phyloP scores from a whole-genome alignment of 1,140 invertebrate species.

The Zaprionus nigranus region DNA sequence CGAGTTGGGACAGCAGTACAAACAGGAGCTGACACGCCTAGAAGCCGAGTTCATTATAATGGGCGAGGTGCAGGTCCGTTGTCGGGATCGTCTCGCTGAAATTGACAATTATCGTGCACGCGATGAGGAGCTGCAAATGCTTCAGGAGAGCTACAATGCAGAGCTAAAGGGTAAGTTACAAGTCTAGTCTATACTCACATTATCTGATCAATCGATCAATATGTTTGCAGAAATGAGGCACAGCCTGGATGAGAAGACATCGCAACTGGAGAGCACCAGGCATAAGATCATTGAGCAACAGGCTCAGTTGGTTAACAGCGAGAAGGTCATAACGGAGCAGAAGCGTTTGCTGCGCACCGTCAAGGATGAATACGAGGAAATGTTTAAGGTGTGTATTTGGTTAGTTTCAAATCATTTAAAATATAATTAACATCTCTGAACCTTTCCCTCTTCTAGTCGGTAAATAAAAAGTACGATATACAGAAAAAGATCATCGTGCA shows the following conservation, averaged over 20 bases:
- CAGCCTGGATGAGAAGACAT: constrained; percentile 82
- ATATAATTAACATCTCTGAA: background rate
- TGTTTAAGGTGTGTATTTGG: constrained; percentile 84
- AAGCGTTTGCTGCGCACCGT: constrained; percentile 85
- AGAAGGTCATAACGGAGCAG: constrained; percentile 85
- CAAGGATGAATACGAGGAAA: constrained; percentile 86
- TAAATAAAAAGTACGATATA: constrained; percentile 90
- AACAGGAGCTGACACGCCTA: constrained; percentile 76
- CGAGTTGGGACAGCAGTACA: constrained; percentile 75
- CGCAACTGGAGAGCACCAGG: constrained; percentile 85
- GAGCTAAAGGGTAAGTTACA: constrained; percentile 82
- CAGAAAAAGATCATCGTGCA: constrained; percentile 89
- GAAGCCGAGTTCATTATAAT: constrained; percentile 81
- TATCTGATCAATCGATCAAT: background rate
- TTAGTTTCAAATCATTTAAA: background rate
- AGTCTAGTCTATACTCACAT: background rate
- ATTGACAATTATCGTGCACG: constrained; percentile 76
- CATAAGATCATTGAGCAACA: constrained; percentile 86
- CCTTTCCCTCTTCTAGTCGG: constrained; percentile 83
- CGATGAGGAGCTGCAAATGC: constrained; percentile 83
- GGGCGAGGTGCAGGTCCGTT: constrained; percentile 85
- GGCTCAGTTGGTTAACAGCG: constrained; percentile 84
- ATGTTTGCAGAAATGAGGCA: constrained; percentile 75
- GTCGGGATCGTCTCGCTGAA: constrained; percentile 85
- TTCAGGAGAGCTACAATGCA: constrained; percentile 84